These are phyloP conservation scores for Xenopus petersii DNA, from an alignment of 2,797 vertebrate genomes.

Conservation along the genomic window DNA sequence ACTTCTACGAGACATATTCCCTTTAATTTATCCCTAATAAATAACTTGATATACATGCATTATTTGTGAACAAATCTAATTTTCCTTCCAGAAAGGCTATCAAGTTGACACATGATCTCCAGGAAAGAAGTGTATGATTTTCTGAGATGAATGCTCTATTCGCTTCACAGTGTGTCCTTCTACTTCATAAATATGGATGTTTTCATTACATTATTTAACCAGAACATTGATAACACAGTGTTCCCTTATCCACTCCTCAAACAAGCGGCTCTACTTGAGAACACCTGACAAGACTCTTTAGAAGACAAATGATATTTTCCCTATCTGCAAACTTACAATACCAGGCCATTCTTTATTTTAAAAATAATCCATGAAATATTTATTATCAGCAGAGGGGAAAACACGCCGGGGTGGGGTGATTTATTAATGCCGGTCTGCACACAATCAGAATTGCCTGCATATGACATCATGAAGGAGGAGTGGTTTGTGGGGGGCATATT, in stretches of 20 bases:
- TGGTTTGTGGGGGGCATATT: too few relatives aligned
- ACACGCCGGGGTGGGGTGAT: too few relatives aligned
- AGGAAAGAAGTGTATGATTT: constrained; percentile 1
- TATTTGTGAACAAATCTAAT: constrained; percentile 5
- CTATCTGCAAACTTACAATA: neutral
- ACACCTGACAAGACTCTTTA: constrained; percentile 1
- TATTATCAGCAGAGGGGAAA: neutral
- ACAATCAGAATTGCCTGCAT: too few relatives aligned
- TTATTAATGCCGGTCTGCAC: too few relatives aligned
- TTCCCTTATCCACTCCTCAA: neutral
- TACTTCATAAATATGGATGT: constrained; percentile 12
- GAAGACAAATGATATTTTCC: constrained; percentile 6
- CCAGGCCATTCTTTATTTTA: neutral
- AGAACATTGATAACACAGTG: constrained; percentile 1
- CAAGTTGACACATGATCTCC: constrained; percentile 1
- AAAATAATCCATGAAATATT: neutral
- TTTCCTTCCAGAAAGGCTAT: constrained; percentile 5
- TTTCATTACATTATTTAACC: constrained; percentile 5
- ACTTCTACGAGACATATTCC: neutral
- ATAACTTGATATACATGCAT: neutral
- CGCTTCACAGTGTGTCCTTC: neutral
- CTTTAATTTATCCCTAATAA: constrained; percentile 2
- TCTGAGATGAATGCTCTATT: neutral
- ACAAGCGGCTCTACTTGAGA: neutral
- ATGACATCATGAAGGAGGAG: too few relatives aligned